Evolutionary conservation across 2,888 invertebrate genomes (phyloP), one percentile per base, ranked within the genome.

Genomic region (Aporophyla lueneburgensis): DNA sequence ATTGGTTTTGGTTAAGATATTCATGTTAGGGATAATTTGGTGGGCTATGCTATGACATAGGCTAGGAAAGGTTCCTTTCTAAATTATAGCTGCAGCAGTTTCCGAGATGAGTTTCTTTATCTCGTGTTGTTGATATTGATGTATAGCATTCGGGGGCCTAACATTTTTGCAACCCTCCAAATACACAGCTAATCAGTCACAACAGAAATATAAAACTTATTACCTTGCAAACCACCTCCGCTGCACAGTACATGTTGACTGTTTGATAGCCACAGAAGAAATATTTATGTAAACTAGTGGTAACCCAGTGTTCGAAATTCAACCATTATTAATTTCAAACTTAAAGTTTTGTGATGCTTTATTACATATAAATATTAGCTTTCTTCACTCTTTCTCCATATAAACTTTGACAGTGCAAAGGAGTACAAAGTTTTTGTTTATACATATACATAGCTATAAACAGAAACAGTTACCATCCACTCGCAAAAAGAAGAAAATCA

Each of bases 1-100:
- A 68, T 85, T 70, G 54, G 86, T 66, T 81, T 58, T 68, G 59
- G 67, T 70, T 59, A 49, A 6, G 51, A 58, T 70, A 74, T 74
- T n/a, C 61, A 56, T 79, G 67, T 81, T 43, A 33, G 56, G 46
- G 59, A 65, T 78, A 46, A 73, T 59, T 67, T 21, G 33, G n/a
- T 75, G 9, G 7, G 27, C 12, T 54, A 19, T 27, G 0, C 49
- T 62, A 67, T 46, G 33, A 43, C 43, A 9, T n/a, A 67, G 27
- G 33, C 54, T 19, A 12, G 19, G 12, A 6, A 54, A n/a, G n/a
- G 12, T 19, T 67, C 12, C 33, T n/a, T 67, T 53, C n/a, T 21
- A 27, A 27, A 14, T 21, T 27, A 66, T 19, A 12, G 21, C 14
- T 27, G 65, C 21, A 27, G 16, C 1, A 33, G 19, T 33, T 67